Evolutionary conservation across 2,113 vertebrate species (phyloP).

Genomic region (Oenanthe oenanthe): DNA sequence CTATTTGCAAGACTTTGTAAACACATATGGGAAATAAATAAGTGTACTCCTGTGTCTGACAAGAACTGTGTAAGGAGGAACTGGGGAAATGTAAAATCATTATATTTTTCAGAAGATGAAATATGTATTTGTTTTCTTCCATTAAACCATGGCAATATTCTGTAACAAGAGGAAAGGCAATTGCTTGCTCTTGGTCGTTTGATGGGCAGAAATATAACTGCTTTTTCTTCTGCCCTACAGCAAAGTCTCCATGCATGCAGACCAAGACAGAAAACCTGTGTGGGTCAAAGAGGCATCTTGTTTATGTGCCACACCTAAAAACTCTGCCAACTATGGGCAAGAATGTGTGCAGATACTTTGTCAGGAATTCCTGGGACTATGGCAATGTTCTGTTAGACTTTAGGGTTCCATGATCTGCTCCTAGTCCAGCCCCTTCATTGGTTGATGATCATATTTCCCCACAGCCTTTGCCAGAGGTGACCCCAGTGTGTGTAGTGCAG

Average conservation of each 20-base stretch:
- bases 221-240: neutral
- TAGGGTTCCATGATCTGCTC: rapidly evolving
- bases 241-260: neutral
- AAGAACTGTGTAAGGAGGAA: neutral
- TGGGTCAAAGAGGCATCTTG: neutral
- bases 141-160: neutral
- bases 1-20: neutral
- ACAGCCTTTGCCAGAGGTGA: neutral
- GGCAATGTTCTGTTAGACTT: neutral
- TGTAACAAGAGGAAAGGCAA: neutral
- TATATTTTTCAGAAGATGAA: neutral
- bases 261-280: neutral
- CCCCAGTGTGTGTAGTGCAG: rapidly evolving
- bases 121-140: slow-evolving; percentile 12
- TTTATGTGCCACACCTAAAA: neutral
- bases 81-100: neutral
- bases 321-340: neutral
- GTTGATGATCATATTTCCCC: rapidly evolving
- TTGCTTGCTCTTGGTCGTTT: neutral
- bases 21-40: neutral
- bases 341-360: neutral
- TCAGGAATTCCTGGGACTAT: neutral
- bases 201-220: neutral
- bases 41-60: neutral
- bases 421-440: neutral